phyloP scores from a whole-genome alignment of 2,888 invertebrate species.

The Itoplectis maculator region DNA sequence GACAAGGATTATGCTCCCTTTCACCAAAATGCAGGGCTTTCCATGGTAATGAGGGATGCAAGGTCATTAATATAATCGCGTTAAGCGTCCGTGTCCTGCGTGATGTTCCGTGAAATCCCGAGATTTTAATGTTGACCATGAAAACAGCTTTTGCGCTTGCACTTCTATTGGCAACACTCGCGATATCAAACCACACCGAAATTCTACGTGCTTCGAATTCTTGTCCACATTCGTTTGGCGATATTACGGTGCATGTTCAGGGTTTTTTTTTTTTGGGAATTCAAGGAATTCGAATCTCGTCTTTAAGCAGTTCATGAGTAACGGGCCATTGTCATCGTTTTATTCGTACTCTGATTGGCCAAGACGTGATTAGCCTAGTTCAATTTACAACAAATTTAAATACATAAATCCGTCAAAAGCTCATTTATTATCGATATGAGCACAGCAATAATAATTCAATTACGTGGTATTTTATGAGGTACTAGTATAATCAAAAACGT shows the following conservation, averaged over 20 bases:
- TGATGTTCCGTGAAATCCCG: slow-evolving; percentile 19
- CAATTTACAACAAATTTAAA: too few relatives aligned
- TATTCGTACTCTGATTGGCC: too few relatives aligned
- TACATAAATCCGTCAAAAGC: background rate
- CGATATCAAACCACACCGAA: background rate
- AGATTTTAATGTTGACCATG: background rate
- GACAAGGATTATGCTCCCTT: slow-evolving; percentile 18
- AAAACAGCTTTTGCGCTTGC: background rate
- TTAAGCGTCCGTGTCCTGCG: slow-evolving; percentile 33
- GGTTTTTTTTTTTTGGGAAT: too few relatives aligned
- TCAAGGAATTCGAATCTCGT: too few relatives aligned
- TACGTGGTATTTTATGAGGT: background rate
- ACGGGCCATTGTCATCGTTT: too few relatives aligned
- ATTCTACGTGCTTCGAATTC: background rate
- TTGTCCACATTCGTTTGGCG: background rate
- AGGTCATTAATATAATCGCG: slow-evolving; percentile 23
- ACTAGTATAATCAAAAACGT: background rate
- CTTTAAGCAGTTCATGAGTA: too few relatives aligned
- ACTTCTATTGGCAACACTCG: background rate
- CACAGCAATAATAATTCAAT: background rate
- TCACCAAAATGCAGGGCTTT: slow-evolving; percentile 12
- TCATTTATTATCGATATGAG: too few relatives aligned
- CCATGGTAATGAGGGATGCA: slow-evolving; percentile 27
- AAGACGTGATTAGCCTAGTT: too few relatives aligned
- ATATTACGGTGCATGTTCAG: background rate